Percentiles rank a stretch among this genome's conserved stretches.
These are phyloP conservation scores for Drosophila baimaii DNA, from an alignment of 1,140 invertebrate species.

Conservation along the genomic window DNA sequence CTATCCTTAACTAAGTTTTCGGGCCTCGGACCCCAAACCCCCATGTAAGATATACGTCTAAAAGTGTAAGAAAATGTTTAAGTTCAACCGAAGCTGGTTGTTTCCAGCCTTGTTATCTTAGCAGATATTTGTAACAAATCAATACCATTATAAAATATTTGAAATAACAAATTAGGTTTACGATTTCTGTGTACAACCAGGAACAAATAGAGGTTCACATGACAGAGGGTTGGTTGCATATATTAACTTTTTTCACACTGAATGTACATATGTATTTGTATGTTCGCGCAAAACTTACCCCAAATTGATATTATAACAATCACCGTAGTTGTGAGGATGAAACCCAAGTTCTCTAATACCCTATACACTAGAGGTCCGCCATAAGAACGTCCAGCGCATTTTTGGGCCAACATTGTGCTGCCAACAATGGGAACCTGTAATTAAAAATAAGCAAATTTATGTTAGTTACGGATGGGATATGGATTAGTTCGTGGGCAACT, in stretches of 20 bases:
- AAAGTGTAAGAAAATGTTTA: conserved; percentile 63
- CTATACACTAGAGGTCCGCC: conserved; percentile 56
- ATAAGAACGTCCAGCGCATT: conserved; percentile 41
- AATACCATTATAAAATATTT: too few species aligned
- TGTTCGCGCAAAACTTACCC: conserved; percentile 65
- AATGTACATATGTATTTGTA: too few species aligned
- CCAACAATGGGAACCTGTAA: conserved; percentile 71
- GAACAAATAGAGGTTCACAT: too few species aligned
- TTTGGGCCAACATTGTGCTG: conserved; percentile 50
- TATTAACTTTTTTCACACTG: too few species aligned
- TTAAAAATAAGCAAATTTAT: not conserved
- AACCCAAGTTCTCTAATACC: conserved; percentile 71
- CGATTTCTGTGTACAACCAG: too few species aligned
- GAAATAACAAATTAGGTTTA: too few species aligned
- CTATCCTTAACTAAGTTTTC: conserved; percentile 1
- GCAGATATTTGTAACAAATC: too few species aligned
- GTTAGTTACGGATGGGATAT: not conserved
- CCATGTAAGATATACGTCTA: conserved; percentile 31
- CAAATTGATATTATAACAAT: conserved; percentile 62
- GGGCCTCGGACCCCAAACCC: not conserved
- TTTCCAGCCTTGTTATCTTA: too few species aligned
- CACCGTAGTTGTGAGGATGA: conserved; percentile 58
- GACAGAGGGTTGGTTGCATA: too few species aligned
- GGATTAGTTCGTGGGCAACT: not conserved
- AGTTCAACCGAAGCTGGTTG: conserved; percentile 67